phyloP scores from a whole-genome alignment of 1,140 invertebrate species.

The Dinoponera quadriceps region DNA sequence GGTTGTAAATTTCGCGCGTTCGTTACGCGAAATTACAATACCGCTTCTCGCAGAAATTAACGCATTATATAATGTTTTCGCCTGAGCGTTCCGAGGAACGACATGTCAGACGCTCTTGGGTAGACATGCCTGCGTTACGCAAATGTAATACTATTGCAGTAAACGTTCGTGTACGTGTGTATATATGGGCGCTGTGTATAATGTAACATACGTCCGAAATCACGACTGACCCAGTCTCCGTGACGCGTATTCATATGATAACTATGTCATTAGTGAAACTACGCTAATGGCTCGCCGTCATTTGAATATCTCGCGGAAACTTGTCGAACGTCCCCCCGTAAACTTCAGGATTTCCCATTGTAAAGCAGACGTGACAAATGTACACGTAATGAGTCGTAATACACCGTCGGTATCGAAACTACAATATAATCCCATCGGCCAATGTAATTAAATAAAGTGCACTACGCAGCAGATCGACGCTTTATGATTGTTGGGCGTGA shows the following conservation, averaged over 20 bases:
- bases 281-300: slow-evolving; percentile 58
- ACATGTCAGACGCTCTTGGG: slow-evolving; percentile 46
- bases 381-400: slow-evolving; percentile 26
- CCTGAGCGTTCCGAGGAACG: slow-evolving; percentile 6
- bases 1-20: no score
- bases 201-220: slow-evolving; percentile 59
- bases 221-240: slow-evolving; percentile 64
- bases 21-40: no score
- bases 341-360: slow-evolving; percentile 50
- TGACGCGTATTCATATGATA: slow-evolving; percentile 73
- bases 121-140: slow-evolving; percentile 57
- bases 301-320: slow-evolving; percentile 60
- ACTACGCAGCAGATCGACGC: neutral
- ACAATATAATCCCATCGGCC: neutral
- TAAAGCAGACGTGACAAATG: slow-evolving; percentile 41
- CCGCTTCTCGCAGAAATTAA: neutral
- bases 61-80: slow-evolving; percentile 17
- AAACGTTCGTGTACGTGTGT: neutral
- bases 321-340: slow-evolving; percentile 53
- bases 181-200: slow-evolving; percentile 27
- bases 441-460: neutral
- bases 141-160: slow-evolving; percentile 63
- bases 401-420: neutral
- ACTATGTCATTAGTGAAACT: slow-evolving; percentile 61
- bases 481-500: neutral